A percentile compares a stretch with the other conserved stretches of the same genome.
Evolutionary conservation across 2,113 vertebrate genomes (phyloP).

Genomic region (Suricata suricatta): DNA sequence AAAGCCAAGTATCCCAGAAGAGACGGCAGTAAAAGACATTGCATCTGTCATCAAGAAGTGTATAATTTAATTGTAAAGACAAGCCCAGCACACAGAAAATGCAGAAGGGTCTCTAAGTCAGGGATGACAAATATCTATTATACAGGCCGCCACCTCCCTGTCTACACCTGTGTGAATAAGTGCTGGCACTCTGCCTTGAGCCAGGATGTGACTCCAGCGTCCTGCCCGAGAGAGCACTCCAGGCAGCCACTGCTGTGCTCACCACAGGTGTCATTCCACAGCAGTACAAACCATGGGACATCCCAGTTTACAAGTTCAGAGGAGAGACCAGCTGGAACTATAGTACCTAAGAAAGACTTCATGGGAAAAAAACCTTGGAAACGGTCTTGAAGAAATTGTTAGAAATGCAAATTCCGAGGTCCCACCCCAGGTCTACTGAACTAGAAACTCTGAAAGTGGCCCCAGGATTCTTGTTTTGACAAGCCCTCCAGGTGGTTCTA

Average conservation of each 20-base stretch:
- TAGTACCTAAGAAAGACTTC: neutral
- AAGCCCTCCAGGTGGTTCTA: neutral
- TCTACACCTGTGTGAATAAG: neutral
- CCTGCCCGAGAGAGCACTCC: neutral
- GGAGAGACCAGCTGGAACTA: neutral
- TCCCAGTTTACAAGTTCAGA: neutral
- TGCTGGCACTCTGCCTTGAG: too few species aligned
- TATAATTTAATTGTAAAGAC: neutral
- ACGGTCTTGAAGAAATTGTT: neutral
- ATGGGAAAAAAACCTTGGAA: neutral
- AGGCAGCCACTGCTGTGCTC: rapidly evolving
- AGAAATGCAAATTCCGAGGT: neutral
- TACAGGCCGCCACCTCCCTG: neutral
- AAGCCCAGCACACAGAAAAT: neutral
- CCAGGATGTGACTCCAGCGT: neutral
- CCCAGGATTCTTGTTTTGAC: neutral
- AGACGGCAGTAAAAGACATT: neutral
- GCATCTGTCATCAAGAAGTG: neutral
- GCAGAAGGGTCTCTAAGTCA: neutral
- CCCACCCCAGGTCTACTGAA: neutral
- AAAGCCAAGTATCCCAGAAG: neutral
- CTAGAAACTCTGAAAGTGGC: neutral
- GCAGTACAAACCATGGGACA: neutral
- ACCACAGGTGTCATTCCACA: neutral
- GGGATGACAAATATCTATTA: neutral